Conservation (phyloP, 2,797 vertebrate genomes). For the Rhinichthys osculus region DNA sequence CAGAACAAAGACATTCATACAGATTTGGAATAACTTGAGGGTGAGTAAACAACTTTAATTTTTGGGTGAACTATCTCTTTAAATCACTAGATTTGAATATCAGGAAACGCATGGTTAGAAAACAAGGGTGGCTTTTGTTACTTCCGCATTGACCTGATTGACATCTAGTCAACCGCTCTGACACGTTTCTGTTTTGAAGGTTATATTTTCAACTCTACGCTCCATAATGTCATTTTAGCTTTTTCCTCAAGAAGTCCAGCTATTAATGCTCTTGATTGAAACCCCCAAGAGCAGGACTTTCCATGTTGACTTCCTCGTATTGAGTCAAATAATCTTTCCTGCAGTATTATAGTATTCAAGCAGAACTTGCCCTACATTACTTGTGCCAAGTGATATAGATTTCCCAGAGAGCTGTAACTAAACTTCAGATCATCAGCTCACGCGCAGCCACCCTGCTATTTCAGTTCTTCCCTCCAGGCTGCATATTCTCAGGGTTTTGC, state of each 20-base stretch:
- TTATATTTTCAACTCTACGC: neutral
- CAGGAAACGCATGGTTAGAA: neutral
- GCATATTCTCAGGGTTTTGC: conserved; percentile 21
- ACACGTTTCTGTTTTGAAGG: neutral
- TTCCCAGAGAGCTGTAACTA: conserved; percentile 22
- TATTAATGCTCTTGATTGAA: neutral
- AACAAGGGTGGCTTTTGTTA: neutral
- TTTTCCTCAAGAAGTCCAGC: neutral
- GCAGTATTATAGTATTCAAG: neutral
- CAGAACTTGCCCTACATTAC: conserved; percentile 15
- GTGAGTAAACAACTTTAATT: neutral
- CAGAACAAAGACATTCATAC: too few relatives aligned
- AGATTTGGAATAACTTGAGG: too few relatives aligned
- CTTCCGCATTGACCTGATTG: neutral
- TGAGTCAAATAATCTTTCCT: neutral
- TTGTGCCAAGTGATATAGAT: conserved; percentile 4
- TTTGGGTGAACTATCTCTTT: too few relatives aligned
- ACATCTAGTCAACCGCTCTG: neutral
- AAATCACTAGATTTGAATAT: neutral
- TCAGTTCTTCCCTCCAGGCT: conserved; percentile 32
- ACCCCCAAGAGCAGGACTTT: neutral
- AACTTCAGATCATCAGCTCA: conserved; percentile 42
- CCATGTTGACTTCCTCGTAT: conserved; percentile 16
- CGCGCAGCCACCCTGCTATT: conserved; percentile 2
- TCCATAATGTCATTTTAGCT: neutral